phyloP scores from a whole-genome alignment of 2,888 invertebrate genomes.

The Timema podura region DNA sequence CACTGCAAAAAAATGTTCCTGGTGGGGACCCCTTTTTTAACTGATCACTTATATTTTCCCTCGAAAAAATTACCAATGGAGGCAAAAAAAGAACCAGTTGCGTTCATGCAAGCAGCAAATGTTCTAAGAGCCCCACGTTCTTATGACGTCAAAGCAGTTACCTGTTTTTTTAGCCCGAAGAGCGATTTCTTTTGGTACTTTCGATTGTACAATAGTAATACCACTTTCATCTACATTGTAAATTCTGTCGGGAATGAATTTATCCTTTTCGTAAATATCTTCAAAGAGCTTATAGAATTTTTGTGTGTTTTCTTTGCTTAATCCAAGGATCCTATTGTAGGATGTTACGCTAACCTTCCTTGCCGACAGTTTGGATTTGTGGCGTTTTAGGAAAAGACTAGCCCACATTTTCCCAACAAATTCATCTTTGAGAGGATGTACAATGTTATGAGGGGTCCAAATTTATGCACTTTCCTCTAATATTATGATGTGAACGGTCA shows the following conservation, averaged over 20 bases:
- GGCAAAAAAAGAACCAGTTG: conserved; percentile 24
- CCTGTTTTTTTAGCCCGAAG: conserved; percentile 21
- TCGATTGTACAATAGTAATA: conserved; percentile 24
- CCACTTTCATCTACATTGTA: conserved; percentile 23
- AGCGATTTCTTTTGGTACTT: conserved; percentile 24
- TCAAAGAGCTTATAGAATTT: conserved; percentile 23
- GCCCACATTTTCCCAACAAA: conserved; percentile 22
- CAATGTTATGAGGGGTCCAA: conserved; percentile 21
- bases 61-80: conserved; percentile 18
- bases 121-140: conserved; percentile 24
- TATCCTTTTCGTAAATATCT: conserved; percentile 24
- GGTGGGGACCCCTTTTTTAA: conserved; percentile 12
- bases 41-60: conserved; percentile 15
- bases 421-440: conserved; percentile 25
- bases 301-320: no score
- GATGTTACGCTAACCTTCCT: conserved; percentile 20
- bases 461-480: conserved; percentile 21
- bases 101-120: conserved; percentile 24
- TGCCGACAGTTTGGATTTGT: conserved; percentile 24
- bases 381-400: no score
- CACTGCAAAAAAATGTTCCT: conserved; percentile 13
- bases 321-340: conserved; percentile 22
- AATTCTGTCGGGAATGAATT: conserved; percentile 25
- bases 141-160: conserved; percentile 24
- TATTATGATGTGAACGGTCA: no score